These are phyloP conservation scores for Lophius piscatorius DNA, from an alignment of 2,113 vertebrate genomes.

Conservation along the genomic window DNA sequence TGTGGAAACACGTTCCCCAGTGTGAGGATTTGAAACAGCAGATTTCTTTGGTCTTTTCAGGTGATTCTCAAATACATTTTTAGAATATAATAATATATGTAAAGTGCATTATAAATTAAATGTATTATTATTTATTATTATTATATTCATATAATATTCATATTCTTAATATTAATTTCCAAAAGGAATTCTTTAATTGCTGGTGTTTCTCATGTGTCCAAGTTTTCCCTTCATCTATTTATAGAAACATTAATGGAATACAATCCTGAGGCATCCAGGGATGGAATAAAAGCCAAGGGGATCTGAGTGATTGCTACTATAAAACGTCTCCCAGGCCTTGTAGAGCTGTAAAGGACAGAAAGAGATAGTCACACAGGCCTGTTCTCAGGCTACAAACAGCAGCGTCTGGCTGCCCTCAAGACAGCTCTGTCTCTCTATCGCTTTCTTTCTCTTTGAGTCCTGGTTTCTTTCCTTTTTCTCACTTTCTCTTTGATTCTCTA, in stretches of 20 bases:
- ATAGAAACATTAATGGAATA: conserved; percentile 62
- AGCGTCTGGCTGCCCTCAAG: conserved; percentile 70
- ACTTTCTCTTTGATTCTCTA: conserved; percentile 26
- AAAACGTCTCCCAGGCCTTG: conserved; percentile 73
- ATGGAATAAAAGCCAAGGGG: conserved; percentile 70
- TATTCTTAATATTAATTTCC: too few species aligned
- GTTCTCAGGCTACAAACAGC: conserved; percentile 68
- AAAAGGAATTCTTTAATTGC: conserved; percentile 25
- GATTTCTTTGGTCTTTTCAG: background rate
- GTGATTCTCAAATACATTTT: too few species aligned
- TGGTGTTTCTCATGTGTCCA: conserved; percentile 26
- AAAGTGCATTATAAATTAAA: too few species aligned
- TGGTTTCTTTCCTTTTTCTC: conserved; percentile 13
- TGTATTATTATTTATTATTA: too few species aligned
- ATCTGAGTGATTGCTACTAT: conserved; percentile 73
- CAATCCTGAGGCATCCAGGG: conserved; percentile 65
- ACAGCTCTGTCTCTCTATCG: conserved; percentile 37
- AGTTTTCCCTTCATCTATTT: conserved; percentile 50
- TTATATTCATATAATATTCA: too few species aligned
- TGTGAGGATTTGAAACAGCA: background rate
- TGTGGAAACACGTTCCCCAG: conserved; percentile 2
- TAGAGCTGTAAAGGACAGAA: conserved; percentile 71
- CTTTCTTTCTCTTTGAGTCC: conserved; percentile 5
- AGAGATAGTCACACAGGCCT: conserved; percentile 66
- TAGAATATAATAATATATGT: too few species aligned